Evolutionary conservation across 2,888 invertebrate species (phyloP).

Genomic region (Ichneumon xanthorius): DNA sequence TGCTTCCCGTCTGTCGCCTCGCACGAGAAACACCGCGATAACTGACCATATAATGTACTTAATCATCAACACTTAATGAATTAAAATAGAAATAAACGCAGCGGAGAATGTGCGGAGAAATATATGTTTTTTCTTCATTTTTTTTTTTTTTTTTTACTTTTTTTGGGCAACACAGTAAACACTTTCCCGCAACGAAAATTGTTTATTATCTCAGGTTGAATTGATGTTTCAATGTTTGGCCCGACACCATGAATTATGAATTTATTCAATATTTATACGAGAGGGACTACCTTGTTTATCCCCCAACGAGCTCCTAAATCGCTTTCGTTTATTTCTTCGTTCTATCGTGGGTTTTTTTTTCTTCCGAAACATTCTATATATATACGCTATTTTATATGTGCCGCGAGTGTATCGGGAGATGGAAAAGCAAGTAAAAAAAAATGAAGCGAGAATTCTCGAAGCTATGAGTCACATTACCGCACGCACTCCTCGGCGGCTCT

Average conservation of each 20-base stretch:
- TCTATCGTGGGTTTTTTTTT: neutral
- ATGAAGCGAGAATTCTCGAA: conserved; percentile 55
- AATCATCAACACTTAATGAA: conserved; percentile 60
- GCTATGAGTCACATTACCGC: conserved; percentile 57
- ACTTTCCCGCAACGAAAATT: conserved; percentile 3
- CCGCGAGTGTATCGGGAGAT: conserved; percentile 19
- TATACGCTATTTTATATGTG: conserved; percentile 4
- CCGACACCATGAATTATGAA: conserved; percentile 32
- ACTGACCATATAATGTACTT: conserved; percentile 55
- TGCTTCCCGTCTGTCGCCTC: conserved; percentile 64
- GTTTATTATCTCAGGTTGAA: conserved; percentile 42
- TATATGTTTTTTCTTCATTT: conserved; percentile 24
- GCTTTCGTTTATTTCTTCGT: conserved; percentile 32
- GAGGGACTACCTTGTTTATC: conserved; percentile 28
- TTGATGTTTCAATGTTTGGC: conserved; percentile 52
- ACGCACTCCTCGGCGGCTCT: conserved; percentile 19
- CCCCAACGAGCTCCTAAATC: conserved; percentile 23
- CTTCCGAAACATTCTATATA: neutral
- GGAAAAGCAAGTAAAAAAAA: conserved; percentile 17
- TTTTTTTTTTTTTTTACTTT: conserved; percentile 6
- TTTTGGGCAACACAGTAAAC: neutral
- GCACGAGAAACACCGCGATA: conserved; percentile 56
- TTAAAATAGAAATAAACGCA: conserved; percentile 48
- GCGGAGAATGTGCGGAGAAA: conserved; percentile 15
- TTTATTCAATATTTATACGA: conserved; percentile 52